A percentile compares a stretch with the other conserved stretches of the same genome.
phyloP scores from a whole-genome alignment of 2,113 vertebrate species.

The Gymnorhina tibicen region DNA sequence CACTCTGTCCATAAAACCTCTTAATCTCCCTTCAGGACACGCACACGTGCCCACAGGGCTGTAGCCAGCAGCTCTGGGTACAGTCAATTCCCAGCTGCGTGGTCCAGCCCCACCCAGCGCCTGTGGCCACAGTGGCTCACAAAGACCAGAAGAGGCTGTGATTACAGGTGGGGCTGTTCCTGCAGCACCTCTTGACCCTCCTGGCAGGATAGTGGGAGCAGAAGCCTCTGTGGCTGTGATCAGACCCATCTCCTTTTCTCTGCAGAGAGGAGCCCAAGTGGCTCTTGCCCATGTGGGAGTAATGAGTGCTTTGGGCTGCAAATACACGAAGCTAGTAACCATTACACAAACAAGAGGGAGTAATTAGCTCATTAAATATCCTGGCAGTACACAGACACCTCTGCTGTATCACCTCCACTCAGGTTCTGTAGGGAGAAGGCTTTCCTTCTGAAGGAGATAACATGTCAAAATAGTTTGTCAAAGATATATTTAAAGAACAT shows the following conservation, averaged over 20 bases:
- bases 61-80: neutral
- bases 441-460: neutral
- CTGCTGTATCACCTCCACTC: neutral
- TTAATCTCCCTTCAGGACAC: neutral
- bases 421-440: neutral
- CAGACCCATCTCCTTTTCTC: neutral
- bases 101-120: fast-evolving
- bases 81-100: neutral
- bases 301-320: neutral
- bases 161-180: neutral
- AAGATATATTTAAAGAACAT: neutral
- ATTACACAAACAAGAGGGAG: neutral
- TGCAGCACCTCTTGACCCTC: neutral
- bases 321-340: neutral
- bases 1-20: neutral
- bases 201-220: neutral
- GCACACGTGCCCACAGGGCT: neutral
- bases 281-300: neutral
- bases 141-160: neutral
- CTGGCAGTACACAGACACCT: neutral
- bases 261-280: neutral
- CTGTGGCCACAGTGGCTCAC: neutral
- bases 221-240: neutral
- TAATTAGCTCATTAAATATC: neutral
- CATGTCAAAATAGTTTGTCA: neutral